phyloP scores from a whole-genome alignment of 2,113 vertebrate genomes.

The Pollimyrus isidori region DNA sequence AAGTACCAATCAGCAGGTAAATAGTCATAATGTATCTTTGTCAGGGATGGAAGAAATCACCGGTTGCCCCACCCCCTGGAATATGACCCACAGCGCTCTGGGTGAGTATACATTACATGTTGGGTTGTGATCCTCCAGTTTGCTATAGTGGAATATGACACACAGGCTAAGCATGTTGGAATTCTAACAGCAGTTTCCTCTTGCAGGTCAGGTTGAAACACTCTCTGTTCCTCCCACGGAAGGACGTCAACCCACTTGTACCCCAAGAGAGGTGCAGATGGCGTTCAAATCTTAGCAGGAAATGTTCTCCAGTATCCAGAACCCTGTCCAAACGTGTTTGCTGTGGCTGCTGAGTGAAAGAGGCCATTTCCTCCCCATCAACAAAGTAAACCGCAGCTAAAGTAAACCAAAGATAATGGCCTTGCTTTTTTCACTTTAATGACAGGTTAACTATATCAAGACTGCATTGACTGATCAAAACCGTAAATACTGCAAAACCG shows the following conservation, averaged over 20 bases:
- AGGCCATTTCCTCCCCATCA: neutral
- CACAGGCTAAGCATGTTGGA: neutral
- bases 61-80: neutral
- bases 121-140: neutral
- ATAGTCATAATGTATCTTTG: neutral
- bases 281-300: neutral
- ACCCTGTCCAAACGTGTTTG: neutral
- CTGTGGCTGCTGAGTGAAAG: neutral
- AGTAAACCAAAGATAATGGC: neutral
- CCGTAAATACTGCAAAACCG: neutral
- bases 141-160: neutral
- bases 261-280: constrained; percentile 46
- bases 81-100: neutral
- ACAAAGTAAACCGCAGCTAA: neutral
- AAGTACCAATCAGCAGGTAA: neutral
- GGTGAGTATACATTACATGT: neutral
- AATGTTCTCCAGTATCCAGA: neutral
- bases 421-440: neutral
- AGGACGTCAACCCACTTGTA: neutral
- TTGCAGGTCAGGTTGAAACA: neutral
- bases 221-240: neutral
- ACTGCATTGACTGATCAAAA: neutral
- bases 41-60: neutral
- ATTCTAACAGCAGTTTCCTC: neutral
- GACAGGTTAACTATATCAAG: neutral